phyloP scores from a whole-genome alignment of 2,113 vertebrate genomes.

The Carassius auratus region DNA sequence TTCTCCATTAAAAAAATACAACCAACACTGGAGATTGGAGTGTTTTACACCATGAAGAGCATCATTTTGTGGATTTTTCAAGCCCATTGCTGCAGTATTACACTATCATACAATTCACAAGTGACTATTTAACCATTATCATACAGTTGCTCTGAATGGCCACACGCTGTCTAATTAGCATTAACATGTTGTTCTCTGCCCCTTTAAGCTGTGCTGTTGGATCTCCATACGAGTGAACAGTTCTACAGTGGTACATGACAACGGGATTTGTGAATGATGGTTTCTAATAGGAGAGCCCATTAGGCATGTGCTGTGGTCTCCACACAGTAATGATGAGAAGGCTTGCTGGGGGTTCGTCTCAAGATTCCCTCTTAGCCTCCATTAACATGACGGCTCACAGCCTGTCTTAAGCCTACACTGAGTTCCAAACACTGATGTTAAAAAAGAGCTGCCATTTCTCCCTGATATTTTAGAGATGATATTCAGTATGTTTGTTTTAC shows the following conservation, averaged over 20 bases:
- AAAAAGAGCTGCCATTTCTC: background rate
- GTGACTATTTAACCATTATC: constrained; percentile 30
- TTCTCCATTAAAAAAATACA: background rate
- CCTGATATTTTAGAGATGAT: background rate
- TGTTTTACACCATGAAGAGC: background rate
- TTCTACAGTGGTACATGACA: constrained; percentile 4
- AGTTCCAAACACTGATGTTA: background rate
- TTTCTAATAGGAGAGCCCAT: constrained; percentile 40
- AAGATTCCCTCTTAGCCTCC: constrained; percentile 3
- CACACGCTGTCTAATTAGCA: constrained; percentile 29
- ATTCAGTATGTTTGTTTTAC: too few species aligned
- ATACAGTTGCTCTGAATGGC: background rate
- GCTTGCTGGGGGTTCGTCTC: constrained; percentile 14
- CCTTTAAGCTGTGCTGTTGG: constrained; percentile 10
- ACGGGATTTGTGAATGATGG: constrained; percentile 41
- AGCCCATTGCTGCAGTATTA: background rate
- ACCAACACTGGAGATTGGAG: background rate
- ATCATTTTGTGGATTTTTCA: constrained; percentile 28
- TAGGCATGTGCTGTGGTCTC: constrained; percentile 24
- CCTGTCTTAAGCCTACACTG: background rate
- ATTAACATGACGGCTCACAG: constrained; percentile 37
- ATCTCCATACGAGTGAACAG: background rate
- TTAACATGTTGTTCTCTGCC: constrained; percentile 23
- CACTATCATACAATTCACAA: constrained; percentile 11
- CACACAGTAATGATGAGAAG: constrained; percentile 4